These are phyloP conservation scores for Oscheius sp. DNA, from an alignment of 2,888 invertebrate species.

Conservation along the genomic window DNA sequence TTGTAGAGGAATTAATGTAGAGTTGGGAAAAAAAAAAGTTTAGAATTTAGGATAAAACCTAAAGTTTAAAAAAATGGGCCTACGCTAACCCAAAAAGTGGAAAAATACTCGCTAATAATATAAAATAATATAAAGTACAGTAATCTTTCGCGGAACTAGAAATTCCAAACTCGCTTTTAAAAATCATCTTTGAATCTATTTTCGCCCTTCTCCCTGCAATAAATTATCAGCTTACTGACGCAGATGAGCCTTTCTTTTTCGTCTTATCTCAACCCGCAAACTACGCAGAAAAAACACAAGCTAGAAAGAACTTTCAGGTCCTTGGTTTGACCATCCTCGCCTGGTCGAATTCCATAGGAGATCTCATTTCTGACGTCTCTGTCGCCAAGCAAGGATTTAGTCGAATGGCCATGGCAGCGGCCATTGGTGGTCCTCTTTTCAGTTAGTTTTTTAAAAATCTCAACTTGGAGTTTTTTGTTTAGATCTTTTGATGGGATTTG, in stretches of 20 bases:
- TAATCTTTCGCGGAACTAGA: too few relatives aligned
- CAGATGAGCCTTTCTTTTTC: background rate
- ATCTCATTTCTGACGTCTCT: slow-evolving; percentile 76
- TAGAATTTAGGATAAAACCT: too few relatives aligned
- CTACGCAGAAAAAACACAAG: background rate
- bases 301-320: slow-evolving; percentile 68
- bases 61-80: too few relatives aligned
- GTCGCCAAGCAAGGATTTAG: slow-evolving; percentile 78
- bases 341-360: slow-evolving; percentile 78
- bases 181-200: background rate
- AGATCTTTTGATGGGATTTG: slow-evolving; percentile 66
- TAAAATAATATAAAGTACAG: too few relatives aligned
- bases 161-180: background rate
- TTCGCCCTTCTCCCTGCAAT: background rate
- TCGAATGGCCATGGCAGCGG: slow-evolving; percentile 78
- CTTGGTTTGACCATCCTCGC: slow-evolving; percentile 78
- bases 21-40: too few relatives aligned
- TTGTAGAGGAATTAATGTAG: too few relatives aligned
- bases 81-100: too few relatives aligned
- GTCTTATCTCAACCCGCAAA: too few relatives aligned
- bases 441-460: slow-evolving; percentile 72
- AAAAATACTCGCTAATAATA: too few relatives aligned
- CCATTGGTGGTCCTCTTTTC: slow-evolving; percentile 79
- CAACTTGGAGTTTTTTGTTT: slow-evolving; percentile 23
- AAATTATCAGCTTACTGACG: slow-evolving; percentile 16